phyloP scores from a whole-genome alignment of 2,888 invertebrate species.

The Campoplex capitator region DNA sequence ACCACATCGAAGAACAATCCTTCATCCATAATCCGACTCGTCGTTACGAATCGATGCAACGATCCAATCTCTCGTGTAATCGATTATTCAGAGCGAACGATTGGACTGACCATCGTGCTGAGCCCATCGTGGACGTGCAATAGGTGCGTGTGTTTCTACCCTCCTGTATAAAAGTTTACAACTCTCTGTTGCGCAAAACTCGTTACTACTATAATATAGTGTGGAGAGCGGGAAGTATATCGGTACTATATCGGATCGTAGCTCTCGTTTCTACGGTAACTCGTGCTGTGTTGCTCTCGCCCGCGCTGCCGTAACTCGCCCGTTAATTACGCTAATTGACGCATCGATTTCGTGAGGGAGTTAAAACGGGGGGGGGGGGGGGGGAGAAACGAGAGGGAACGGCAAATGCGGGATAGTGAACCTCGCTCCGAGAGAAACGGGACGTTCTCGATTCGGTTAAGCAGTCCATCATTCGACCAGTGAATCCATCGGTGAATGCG shows the following conservation, averaged over 20 bases:
- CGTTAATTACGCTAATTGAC: constrained; percentile 78
- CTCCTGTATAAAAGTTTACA: constrained; percentile 60
- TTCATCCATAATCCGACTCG: neutral
- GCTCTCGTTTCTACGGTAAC: constrained; percentile 53
- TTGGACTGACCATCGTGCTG: constrained; percentile 31
- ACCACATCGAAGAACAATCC: neutral
- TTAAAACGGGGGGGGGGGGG: too few relatives aligned
- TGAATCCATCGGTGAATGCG: constrained; percentile 64
- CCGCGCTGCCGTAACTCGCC: constrained; percentile 69
- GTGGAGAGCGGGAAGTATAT: constrained; percentile 47
- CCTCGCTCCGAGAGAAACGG: constrained; percentile 69
- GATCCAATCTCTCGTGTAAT: neutral
- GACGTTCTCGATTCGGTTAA: constrained; percentile 67
- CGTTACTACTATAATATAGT: constrained; percentile 40
- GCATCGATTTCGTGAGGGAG: constrained; percentile 71
- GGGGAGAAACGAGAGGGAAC: neutral
- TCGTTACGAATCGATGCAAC: neutral
- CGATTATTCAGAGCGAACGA: constrained; percentile 9
- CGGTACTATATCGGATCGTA: constrained; percentile 60
- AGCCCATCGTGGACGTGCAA: constrained; percentile 40
- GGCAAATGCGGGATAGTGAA: constrained; percentile 56
- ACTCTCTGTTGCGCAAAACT: constrained; percentile 68
- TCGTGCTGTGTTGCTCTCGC: constrained; percentile 54
- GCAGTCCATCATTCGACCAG: constrained; percentile 70
- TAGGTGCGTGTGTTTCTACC: constrained; percentile 67